Evolutionary conservation across 1,140 invertebrate species (phyloP).

Genomic region (Cyclargus thomasi): DNA sequence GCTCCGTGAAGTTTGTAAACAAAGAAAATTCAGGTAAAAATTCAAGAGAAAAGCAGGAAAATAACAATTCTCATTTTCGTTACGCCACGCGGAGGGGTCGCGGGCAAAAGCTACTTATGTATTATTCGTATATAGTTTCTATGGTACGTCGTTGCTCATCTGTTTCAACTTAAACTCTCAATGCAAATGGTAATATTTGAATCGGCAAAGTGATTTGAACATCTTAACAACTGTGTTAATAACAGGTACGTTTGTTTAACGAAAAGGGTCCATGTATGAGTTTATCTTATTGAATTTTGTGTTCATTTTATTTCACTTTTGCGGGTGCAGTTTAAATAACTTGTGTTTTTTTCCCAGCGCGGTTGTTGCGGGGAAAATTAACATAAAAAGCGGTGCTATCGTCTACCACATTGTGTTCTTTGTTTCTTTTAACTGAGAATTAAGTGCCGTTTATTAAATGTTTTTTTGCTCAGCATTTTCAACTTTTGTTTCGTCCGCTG

Average conservation of each 20-base stretch:
- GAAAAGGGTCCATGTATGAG: not conserved
- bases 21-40: no score
- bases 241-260: not conserved
- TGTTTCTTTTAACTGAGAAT: slow-evolving; percentile 1
- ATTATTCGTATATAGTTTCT: not conserved
- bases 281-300: not conserved
- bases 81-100: no score
- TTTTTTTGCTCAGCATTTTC: not conserved
- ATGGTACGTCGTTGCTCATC: not conserved
- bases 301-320: not conserved
- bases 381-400: not conserved
- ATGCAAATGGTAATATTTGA: not conserved
- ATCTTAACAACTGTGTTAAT: not conserved
- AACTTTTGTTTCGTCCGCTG: not conserved
- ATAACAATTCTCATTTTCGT: no score
- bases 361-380: not conserved
- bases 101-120: no score
- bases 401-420: not conserved
- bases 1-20: no score
- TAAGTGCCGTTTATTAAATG: slow-evolving; percentile 5
- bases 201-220: not conserved
- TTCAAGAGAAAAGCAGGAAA: no score
- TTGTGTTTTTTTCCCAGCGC: not conserved
- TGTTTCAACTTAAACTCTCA: not conserved
- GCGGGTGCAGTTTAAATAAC: not conserved